Conservation (phyloP, 1,140 invertebrate genomes). For the Yoshiicerus persimilis region DNA sequence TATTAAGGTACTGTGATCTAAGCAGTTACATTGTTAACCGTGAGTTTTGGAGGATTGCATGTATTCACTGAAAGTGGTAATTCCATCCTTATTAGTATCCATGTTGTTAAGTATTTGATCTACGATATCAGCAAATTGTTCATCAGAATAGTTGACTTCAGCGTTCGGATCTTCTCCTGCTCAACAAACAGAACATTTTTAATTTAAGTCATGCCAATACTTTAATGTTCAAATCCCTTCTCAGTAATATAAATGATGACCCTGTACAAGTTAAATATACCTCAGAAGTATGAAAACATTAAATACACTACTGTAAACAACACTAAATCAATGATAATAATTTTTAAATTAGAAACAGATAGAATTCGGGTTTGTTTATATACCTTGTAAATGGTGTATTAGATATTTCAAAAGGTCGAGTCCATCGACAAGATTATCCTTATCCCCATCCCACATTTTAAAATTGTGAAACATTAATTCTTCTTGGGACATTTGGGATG, state of each 20-base stretch:
- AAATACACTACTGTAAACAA: no score
- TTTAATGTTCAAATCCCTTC: no score
- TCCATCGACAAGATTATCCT: slow-evolving; percentile 59
- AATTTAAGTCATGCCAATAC: neutral
- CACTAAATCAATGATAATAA: no score
- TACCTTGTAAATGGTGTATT: slow-evolving; percentile 28
- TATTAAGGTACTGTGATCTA: no score
- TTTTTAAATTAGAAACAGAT: no score
- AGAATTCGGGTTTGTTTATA: neutral
- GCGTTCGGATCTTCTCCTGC: neutral
- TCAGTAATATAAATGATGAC: no score
- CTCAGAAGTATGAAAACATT: no score
- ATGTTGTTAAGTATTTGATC: neutral
- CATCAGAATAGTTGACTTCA: neutral
- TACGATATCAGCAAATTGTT: neutral
- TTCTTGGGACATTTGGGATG: slow-evolving; percentile 57
- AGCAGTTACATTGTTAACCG: neutral
- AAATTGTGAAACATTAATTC: slow-evolving; percentile 60
- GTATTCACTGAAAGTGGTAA: neutral
- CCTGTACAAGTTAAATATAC: no score
- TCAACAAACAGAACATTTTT: neutral
- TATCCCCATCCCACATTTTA: slow-evolving; percentile 60
- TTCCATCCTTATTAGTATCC: neutral
- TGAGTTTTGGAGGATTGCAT: neutral
- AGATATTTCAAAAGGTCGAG: slow-evolving; percentile 55